Evolutionary conservation across 2,113 vertebrate species (phyloP).

Genomic region (Engystomops pustulosus): DNA sequence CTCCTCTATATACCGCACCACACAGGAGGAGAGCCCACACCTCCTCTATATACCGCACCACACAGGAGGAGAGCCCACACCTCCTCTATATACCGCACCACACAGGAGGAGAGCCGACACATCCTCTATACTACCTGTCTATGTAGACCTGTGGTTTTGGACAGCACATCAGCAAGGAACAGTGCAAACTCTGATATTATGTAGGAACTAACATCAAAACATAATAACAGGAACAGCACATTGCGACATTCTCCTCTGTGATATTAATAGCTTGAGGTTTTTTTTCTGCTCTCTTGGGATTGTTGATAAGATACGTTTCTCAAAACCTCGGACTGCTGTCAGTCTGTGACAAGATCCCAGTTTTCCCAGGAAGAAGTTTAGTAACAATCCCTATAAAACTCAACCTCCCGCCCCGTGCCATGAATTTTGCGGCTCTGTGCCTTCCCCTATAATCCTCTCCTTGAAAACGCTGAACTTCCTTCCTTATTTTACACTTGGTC

Average conservation of each 20-base stretch:
- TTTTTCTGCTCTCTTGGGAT: constrained; percentile 23
- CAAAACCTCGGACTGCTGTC: constrained; percentile 9
- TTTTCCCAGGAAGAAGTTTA: neutral
- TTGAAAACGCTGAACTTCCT: too few species aligned
- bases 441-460: neutral
- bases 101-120: too few species aligned
- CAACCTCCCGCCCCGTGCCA: neutral
- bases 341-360: neutral
- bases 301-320: constrained; percentile 40
- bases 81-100: too few species aligned
- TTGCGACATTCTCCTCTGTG: neutral
- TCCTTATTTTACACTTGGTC: too few species aligned
- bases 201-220: neutral
- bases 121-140: too few species aligned
- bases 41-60: too few species aligned
- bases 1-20: too few species aligned
- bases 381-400: constrained; percentile 40
- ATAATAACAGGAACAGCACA: neutral
- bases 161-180: too few species aligned
- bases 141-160: too few species aligned
- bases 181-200: neutral
- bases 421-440: neutral
- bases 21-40: too few species aligned
- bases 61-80: too few species aligned
- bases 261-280: constrained; percentile 35